These are phyloP conservation scores for Hirundo rustica DNA, from an alignment of 2,797 vertebrate genomes.

Conservation along the genomic window DNA sequence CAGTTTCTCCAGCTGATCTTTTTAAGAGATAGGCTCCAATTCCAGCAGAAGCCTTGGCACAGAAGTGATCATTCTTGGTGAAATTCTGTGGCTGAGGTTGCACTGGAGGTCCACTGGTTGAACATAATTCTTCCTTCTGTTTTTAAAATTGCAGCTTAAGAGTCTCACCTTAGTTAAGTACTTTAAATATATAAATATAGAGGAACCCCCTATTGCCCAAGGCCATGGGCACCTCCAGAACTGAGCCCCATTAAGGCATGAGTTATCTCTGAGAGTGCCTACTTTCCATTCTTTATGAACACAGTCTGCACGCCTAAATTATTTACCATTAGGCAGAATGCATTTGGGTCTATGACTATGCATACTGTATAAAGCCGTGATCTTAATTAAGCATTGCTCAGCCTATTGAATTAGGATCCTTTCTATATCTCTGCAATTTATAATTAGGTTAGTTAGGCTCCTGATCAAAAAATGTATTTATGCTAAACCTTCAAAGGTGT, in stretches of 20 bases:
- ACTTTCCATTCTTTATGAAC: background rate
- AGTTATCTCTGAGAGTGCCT: background rate
- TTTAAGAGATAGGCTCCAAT: background rate
- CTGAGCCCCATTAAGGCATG: background rate
- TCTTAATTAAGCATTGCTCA: background rate
- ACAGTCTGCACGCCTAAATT: background rate
- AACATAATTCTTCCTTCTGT: background rate
- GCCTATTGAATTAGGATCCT: background rate
- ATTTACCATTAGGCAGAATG: background rate
- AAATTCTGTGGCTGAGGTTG: background rate
- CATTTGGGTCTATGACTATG: background rate
- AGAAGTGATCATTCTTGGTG: background rate
- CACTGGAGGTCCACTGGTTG: background rate
- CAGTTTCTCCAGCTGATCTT: conserved; percentile 6
- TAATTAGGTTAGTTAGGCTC: background rate
- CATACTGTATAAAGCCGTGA: background rate
- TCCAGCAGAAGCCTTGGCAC: background rate
- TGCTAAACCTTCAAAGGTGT: background rate
- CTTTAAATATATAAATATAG: background rate
- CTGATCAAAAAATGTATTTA: background rate
- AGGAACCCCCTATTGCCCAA: background rate
- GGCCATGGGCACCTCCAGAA: background rate
- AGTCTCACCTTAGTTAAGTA: background rate
- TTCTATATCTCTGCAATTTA: background rate
- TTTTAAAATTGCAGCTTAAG: background rate